These are phyloP conservation scores for Chaunax sp. DNA, from an alignment of 2,797 vertebrate genomes.

Conservation along the genomic window DNA sequence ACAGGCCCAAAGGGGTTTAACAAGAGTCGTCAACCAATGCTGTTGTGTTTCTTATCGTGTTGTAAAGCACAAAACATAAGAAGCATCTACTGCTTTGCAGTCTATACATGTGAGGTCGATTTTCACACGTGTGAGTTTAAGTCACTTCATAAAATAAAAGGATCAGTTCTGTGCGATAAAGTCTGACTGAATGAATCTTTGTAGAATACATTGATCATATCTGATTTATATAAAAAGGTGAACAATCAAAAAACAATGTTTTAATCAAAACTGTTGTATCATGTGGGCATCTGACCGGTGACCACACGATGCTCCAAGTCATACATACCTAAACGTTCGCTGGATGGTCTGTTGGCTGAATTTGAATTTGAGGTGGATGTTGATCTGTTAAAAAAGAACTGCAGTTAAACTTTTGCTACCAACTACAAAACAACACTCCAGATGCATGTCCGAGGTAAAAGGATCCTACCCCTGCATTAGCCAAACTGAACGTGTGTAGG, in stretches of 20 bases:
- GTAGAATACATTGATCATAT: background rate
- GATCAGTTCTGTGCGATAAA: background rate
- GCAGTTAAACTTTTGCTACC: background rate
- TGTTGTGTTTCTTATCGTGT: background rate
- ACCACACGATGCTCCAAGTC: background rate
- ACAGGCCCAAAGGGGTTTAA: rapidly evolving
- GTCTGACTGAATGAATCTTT: background rate
- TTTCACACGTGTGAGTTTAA: background rate
- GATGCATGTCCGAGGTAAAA: background rate
- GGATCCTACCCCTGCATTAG: constrained; percentile 70
- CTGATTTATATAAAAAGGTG: background rate
- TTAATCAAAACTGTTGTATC: background rate
- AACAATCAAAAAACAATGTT: background rate
- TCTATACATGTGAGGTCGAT: background rate
- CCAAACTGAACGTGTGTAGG: constrained; percentile 69
- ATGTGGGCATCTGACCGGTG: background rate
- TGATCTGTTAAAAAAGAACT: constrained; percentile 58
- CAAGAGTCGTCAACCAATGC: background rate
- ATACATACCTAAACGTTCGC: constrained; percentile 72
- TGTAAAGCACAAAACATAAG: background rate
- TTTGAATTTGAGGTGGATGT: constrained; percentile 67
- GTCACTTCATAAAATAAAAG: background rate
- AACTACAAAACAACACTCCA: background rate
- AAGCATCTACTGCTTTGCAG: too few relatives aligned
- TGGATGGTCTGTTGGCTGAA: constrained; percentile 37